Conservation (phyloP, 2,888 invertebrate genomes). For the Cremastobaeus sp. region DNA sequence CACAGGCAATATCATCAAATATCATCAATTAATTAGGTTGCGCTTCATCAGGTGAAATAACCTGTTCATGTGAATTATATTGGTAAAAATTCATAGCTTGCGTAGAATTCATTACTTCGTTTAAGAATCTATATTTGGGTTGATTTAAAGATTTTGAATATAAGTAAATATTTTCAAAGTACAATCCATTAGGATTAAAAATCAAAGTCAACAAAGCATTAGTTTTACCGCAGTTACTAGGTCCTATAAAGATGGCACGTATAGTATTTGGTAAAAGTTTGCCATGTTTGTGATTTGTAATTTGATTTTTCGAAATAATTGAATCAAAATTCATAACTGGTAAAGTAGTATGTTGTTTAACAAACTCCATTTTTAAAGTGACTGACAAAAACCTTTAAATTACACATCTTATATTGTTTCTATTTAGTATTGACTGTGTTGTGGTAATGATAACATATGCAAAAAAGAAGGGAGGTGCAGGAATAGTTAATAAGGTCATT, state of each 20-base stretch:
- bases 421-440: background rate
- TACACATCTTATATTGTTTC: background rate
- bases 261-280: constrained; percentile 16
- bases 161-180: constrained; percentile 73
- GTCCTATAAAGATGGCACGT: constrained; percentile 56
- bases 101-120: background rate
- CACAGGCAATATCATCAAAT: constrained; percentile 39
- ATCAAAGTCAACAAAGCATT: constrained; percentile 70
- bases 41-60: constrained; percentile 13
- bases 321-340: constrained; percentile 9
- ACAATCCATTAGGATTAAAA: constrained; percentile 68
- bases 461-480: background rate
- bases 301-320: background rate
- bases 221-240: constrained; percentile 73
- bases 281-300: constrained; percentile 4
- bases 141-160: constrained; percentile 50
- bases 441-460: background rate
- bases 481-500: too few species aligned
- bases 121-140: background rate
- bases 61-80: constrained; percentile 20
- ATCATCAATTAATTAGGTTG: constrained; percentile 29
- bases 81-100: background rate
- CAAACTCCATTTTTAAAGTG: background rate
- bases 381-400: background rate
- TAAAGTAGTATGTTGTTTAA: background rate